Evolutionary conservation across 2,113 vertebrate species (phyloP), one percentile per base, ranked within the genome.

Genomic region (Oriolus oriolus): DNA sequence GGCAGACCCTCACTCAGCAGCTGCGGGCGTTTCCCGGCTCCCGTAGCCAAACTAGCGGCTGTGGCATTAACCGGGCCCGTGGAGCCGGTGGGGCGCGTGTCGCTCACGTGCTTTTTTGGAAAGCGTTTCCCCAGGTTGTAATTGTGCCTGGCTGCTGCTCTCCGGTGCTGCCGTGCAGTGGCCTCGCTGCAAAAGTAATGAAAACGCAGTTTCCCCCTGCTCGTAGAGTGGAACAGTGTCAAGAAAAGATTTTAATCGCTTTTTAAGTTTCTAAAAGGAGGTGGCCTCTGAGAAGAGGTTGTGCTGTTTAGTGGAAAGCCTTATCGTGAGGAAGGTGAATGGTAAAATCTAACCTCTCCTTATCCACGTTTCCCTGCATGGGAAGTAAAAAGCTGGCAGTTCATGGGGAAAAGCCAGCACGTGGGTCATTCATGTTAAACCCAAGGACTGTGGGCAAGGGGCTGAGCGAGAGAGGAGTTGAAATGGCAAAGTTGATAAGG

Each of bases 11-110:
- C 5, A 0, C 35, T 8, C 44, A 16, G 50, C 23, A 5, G 3
- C 20, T 1, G 56, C 35, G 23, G 54, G 75, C 18, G 2, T 69
- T 88, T 70, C 64, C 64, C 13, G 0, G 26, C n/a, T 39, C 27
- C 7, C 0, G 6, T 2, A 59, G 81, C 84, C 68, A 4, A 16
- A 50, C 3, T 0, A 11, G 71, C 12, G 11, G 4, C 60, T 3
- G 69, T 0, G 21, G 69, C 15, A 0, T 33, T 57, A 5, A 28
- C 70, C 52, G 17, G 59, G 76, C 87, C 75, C 24, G 31, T 16
- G 66, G 49, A 80, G 64, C 56, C 7, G 27, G 41, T 33, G 77
- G 75, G 16, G n/a, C 53, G 21, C 52, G 28, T 69, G 78, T 83
- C 10, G 27, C 75, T 86, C 63, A 41, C 53, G 42, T 88, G 92